Evolutionary conservation across 2,888 invertebrate species (phyloP).

Genomic region (Mayetiola destructor): DNA sequence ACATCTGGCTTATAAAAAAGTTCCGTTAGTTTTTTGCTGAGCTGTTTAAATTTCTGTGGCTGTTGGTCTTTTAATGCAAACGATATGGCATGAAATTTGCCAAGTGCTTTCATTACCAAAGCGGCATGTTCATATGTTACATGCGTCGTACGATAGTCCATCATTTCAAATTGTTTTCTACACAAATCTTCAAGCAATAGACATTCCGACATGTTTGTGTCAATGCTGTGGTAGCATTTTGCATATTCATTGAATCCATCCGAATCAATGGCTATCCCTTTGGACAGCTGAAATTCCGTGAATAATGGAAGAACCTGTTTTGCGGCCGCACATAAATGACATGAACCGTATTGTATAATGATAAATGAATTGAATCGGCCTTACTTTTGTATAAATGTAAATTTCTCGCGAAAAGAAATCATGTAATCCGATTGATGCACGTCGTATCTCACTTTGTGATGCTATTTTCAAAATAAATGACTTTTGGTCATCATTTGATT

Average conservation of each 20-base stretch:
- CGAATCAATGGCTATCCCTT: slow-evolving; percentile 10
- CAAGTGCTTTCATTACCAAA: slow-evolving; percentile 34
- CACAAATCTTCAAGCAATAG: slow-evolving; percentile 33
- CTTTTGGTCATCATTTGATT: not conserved
- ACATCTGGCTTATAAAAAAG: not conserved
- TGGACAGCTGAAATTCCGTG: slow-evolving; percentile 15
- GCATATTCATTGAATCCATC: slow-evolving; percentile 15
- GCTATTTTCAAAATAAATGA: not conserved
- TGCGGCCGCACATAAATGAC: not conserved
- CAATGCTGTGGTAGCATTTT: slow-evolving; percentile 3
- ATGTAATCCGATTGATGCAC: not conserved
- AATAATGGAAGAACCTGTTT: slow-evolving; percentile 5
- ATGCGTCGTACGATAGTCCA: slow-evolving; percentile 29
- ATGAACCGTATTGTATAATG: not conserved
- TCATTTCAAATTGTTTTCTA: slow-evolving; percentile 29
- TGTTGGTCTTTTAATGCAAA: slow-evolving; percentile 30
- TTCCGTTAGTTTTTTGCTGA: not conserved
- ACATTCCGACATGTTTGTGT: slow-evolving; percentile 25
- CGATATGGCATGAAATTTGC: slow-evolving; percentile 38
- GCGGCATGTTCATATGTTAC: slow-evolving; percentile 32
- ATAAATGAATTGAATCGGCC: not conserved
- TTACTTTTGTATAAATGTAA: not conserved
- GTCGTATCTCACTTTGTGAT: not conserved
- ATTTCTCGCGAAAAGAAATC: not conserved
- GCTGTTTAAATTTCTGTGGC: slow-evolving; percentile 14